A percentile compares a stretch with the other conserved stretches of the same genome.
These are phyloP conservation scores for Ramphastos sulfuratus DNA, from an alignment of 2,113 vertebrate species.

Conservation along the genomic window DNA sequence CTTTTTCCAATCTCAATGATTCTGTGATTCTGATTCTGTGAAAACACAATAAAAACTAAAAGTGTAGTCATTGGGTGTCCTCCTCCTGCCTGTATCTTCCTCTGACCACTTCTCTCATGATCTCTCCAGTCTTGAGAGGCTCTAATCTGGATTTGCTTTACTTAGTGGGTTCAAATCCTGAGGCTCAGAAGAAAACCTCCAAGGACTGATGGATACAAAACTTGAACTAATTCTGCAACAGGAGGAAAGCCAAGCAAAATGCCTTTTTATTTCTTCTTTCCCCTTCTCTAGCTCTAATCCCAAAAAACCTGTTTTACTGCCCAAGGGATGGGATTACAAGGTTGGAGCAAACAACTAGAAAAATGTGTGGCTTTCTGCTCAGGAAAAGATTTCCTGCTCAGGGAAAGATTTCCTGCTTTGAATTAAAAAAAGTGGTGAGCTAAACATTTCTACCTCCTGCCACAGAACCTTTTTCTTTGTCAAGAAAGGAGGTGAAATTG, in stretches of 20 bases:
- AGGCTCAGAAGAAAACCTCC: constrained; percentile 10
- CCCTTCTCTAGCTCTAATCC: neutral
- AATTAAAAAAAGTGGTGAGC: neutral
- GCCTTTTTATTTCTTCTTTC: neutral
- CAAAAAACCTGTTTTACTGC: neutral
- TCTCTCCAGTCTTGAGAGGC: neutral
- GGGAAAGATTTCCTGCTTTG: neutral
- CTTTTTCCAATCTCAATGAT: no score
- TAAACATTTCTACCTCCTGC: neutral
- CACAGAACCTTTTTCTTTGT: neutral
- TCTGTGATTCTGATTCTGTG: neutral
- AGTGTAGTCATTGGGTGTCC: fast-evolving
- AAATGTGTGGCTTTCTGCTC: neutral
- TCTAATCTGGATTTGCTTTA: constrained; percentile 62
- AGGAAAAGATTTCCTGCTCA: neutral
- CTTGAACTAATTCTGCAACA: neutral
- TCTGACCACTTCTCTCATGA: neutral
- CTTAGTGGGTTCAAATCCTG: constrained; percentile 29
- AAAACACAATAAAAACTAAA: neutral
- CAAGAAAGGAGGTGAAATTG: neutral
- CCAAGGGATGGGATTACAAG: neutral
- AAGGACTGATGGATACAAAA: neutral
- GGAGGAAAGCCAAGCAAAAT: neutral
- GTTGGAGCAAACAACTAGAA: neutral
- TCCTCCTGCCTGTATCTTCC: neutral